These are phyloP conservation scores for Campaea margaritaria DNA, from an alignment of 2,888 invertebrate genomes.

Conservation along the genomic window DNA sequence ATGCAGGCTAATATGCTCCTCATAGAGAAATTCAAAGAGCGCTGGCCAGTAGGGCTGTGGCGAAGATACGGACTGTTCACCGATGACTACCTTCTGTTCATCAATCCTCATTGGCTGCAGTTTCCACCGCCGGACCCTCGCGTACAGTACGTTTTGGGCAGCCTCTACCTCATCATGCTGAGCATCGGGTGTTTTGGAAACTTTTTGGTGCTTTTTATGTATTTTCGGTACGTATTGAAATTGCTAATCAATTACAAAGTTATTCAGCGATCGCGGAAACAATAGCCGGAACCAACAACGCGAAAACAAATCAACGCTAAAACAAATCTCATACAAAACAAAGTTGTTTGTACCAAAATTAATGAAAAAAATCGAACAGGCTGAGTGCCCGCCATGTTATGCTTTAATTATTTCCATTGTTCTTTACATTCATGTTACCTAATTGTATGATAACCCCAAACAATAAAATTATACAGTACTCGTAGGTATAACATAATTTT, in stretches of 20 bases:
- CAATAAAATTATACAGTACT: too few species aligned
- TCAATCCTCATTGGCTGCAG: slow-evolving; percentile 89
- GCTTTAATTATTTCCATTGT: too few species aligned
- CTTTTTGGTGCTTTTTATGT: slow-evolving; percentile 89
- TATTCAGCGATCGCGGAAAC: not conserved
- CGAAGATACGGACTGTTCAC: slow-evolving; percentile 80
- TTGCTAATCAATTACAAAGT: slow-evolving; percentile 4
- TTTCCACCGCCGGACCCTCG: slow-evolving; percentile 86
- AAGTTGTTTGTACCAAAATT: slow-evolving; percentile 12
- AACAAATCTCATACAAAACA: slow-evolving; percentile 10
- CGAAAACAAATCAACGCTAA: slow-evolving; percentile 11
- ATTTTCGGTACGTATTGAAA: slow-evolving; percentile 82
- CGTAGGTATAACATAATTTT: too few species aligned
- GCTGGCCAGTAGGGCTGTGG: slow-evolving; percentile 82
- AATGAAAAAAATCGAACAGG: slow-evolving; percentile 11
- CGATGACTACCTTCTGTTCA: slow-evolving; percentile 82
- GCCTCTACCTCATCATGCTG: slow-evolving; percentile 87
- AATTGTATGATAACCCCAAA: too few species aligned
- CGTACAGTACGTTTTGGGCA: slow-evolving; percentile 86
- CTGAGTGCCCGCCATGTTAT: not conserved
- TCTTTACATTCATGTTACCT: too few species aligned
- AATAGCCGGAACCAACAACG: slow-evolving; percentile 7
- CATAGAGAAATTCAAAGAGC: slow-evolving; percentile 64
- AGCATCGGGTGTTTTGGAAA: slow-evolving; percentile 88
- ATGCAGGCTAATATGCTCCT: slow-evolving; percentile 36